These are phyloP conservation scores for Salticus scenicus DNA, from an alignment of 2,888 invertebrate genomes.

Conservation along the genomic window DNA sequence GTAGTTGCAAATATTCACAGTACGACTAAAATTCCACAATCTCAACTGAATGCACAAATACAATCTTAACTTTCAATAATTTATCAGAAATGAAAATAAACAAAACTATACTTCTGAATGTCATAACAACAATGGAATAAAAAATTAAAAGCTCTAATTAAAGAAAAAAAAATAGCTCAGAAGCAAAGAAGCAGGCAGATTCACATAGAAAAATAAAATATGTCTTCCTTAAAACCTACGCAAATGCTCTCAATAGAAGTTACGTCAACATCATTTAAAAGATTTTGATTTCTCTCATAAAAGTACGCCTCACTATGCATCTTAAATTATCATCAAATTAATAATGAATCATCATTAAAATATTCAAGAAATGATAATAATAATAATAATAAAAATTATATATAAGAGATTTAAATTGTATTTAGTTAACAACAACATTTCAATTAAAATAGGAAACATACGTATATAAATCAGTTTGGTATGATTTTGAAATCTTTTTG, in stretches of 20 bases:
- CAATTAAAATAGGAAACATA: background rate
- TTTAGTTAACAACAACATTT: background rate
- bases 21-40: conserved; percentile 21
- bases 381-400: no score
- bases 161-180: conserved; percentile 20
- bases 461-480: background rate
- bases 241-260: no score
- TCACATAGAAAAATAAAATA: no score
- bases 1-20: conserved; percentile 4
- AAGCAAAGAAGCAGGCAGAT: no score
- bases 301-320: no score
- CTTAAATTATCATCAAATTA: no score
- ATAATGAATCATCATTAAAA: no score
- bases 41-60: conserved; percentile 37
- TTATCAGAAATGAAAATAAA: conserved; percentile 61
- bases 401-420: no score
- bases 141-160: conserved; percentile 57
- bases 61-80: conserved; percentile 43
- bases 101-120: conserved; percentile 55
- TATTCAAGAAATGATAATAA: no score
- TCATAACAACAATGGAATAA: conserved; percentile 56
- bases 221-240: no score
- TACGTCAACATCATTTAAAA: no score
- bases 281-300: no score
- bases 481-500: background rate